Conservation (phyloP, 2,113 vertebrate genomes). For the Sinosuthora webbiana region DNA sequence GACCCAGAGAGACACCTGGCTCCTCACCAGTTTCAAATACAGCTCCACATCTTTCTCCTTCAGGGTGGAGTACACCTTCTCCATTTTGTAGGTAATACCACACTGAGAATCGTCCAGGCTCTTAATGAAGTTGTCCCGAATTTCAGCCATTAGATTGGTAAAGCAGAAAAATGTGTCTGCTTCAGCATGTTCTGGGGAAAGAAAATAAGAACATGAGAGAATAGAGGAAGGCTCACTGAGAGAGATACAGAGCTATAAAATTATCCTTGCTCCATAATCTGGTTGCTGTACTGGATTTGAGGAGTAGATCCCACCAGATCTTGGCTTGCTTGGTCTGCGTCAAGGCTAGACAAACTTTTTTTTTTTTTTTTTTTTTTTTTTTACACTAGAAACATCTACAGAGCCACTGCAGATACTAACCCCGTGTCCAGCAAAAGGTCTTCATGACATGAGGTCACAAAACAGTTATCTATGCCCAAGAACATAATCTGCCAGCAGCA, state of each 20-base stretch:
- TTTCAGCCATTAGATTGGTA: slow-evolving; percentile 97
- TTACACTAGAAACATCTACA: background rate
- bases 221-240: background rate
- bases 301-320: background rate
- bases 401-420: background rate
- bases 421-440: background rate
- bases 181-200: slow-evolving; percentile 87
- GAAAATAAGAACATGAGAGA: background rate
- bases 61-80: slow-evolving; percentile 93
- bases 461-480: background rate
- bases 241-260: background rate
- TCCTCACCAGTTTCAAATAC: slow-evolving; percentile 89
- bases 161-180: slow-evolving; percentile 98
- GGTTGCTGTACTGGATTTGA: background rate
- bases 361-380: background rate
- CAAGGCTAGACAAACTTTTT: background rate
- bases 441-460: background rate
- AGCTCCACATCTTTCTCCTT: slow-evolving; percentile 93
- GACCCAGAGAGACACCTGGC: background rate
- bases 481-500: background rate
- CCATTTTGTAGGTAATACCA: slow-evolving; percentile 97
- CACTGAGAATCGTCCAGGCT: slow-evolving; percentile 97
- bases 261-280: background rate
- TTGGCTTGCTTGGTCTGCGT: background rate
- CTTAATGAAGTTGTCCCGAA: slow-evolving; percentile 98